Percentiles rank a stretch among this genome's conserved stretches.
phyloP scores from a whole-genome alignment of 2,888 invertebrate species.

The Conomelus anceps region DNA sequence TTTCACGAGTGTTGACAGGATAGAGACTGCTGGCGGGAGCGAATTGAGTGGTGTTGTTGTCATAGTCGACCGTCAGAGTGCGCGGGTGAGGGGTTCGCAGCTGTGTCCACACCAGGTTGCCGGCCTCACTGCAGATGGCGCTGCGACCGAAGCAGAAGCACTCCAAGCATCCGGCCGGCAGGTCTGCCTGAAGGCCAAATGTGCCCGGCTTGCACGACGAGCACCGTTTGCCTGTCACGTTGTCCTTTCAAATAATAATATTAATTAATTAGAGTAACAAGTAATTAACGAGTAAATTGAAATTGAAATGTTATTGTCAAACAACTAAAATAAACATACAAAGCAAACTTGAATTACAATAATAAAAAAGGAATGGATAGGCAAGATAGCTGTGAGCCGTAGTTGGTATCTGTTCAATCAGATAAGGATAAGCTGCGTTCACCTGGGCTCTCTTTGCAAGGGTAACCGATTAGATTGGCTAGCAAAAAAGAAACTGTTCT shows the following conservation, averaged over 20 bases:
- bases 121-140: slow-evolving; percentile 70
- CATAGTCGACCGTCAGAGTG: slow-evolving; percentile 37
- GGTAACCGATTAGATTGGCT: no score
- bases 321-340: no score
- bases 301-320: no score
- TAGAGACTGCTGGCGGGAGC: slow-evolving; percentile 34
- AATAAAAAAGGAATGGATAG: no score
- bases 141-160: slow-evolving; percentile 95
- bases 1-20: slow-evolving; percentile 41
- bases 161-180: slow-evolving; percentile 81
- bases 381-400: no score
- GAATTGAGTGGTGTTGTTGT: slow-evolving; percentile 33
- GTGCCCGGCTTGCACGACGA: slow-evolving; percentile 74
- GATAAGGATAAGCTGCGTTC: no score
- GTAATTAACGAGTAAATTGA: no score
- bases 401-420: no score
- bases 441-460: no score
- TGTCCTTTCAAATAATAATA: slow-evolving; percentile 49
- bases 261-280: background rate
- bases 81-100: slow-evolving; percentile 50
- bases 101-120: slow-evolving; percentile 76
- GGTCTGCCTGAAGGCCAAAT: slow-evolving; percentile 72
- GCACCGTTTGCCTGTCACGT: slow-evolving; percentile 79
- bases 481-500: no score
- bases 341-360: no score